phyloP scores from a whole-genome alignment of 1,140 invertebrate genomes.

The Sitophilus oryzae region DNA sequence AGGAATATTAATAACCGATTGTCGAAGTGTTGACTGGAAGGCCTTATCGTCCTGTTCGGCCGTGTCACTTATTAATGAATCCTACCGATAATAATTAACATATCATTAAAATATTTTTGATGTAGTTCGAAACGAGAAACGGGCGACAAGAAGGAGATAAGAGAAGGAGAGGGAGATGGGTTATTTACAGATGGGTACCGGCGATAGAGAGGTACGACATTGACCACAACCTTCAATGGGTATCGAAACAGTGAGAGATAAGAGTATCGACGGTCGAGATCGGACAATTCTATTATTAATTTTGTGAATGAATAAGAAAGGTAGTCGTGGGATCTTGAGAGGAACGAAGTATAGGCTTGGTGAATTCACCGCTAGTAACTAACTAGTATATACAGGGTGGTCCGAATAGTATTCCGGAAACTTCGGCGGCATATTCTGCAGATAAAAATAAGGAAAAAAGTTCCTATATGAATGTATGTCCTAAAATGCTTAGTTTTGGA shows the following conservation, averaged over 20 bases:
- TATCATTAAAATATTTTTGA: conserved; percentile 15
- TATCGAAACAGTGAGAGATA: neutral
- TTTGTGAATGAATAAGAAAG: too few relatives aligned
- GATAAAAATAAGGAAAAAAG: too few relatives aligned
- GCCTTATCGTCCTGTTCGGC: conserved; percentile 10
- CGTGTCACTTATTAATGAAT: conserved; percentile 12
- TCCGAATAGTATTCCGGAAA: too few relatives aligned
- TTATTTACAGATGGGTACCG: neutral
- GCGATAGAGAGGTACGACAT: neutral
- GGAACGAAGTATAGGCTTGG: too few relatives aligned
- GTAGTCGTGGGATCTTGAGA: too few relatives aligned
- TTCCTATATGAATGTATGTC: too few relatives aligned
- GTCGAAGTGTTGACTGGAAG: conserved; percentile 16
- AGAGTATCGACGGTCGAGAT: neutral
- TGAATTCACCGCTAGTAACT: too few relatives aligned
- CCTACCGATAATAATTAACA: conserved; percentile 16
- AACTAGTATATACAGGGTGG: too few relatives aligned
- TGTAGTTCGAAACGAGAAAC: conserved; percentile 1
- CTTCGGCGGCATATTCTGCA: too few relatives aligned
- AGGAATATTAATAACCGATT: conserved; percentile 24
- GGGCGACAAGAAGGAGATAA: neutral
- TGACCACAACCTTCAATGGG: neutral
- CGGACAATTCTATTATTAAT: too few relatives aligned
- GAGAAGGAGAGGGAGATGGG: neutral
- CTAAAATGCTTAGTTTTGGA: too few relatives aligned